These are phyloP conservation scores for Uromys caudimaculatus DNA, from an alignment of 2,797 vertebrate species.

Conservation along the genomic window DNA sequence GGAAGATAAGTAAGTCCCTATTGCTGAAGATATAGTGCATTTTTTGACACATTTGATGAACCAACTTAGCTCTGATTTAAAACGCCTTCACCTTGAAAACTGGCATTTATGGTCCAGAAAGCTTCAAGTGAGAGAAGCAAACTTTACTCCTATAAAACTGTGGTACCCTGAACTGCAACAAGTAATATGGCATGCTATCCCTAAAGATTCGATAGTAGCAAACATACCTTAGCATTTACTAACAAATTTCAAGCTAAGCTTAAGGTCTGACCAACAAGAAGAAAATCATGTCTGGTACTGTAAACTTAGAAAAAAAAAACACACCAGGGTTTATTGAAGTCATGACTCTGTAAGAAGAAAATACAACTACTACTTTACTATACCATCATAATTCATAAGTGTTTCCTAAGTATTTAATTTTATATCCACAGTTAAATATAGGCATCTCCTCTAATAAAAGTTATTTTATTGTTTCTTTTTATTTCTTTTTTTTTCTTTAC, in stretches of 20 bases:
- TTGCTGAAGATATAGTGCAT: background rate
- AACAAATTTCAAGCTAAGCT: background rate
- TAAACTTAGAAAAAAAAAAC: background rate
- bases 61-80: background rate
- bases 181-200: background rate
- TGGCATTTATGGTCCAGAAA: background rate
- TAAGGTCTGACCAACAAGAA: background rate
- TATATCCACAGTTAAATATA: background rate
- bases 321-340: too few species aligned
- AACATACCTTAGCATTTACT: too few species aligned
- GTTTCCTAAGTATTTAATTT: background rate
- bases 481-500: too few species aligned
- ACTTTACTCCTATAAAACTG: background rate
- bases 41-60: background rate
- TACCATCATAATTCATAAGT: background rate
- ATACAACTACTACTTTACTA: background rate
- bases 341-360: too few species aligned
- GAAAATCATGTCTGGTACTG: background rate
- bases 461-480: too few species aligned
- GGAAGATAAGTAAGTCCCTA: background rate
- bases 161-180: background rate
- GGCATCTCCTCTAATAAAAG: background rate
- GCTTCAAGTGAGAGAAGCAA: background rate
- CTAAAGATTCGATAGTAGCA: background rate
- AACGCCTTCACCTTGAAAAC: background rate